Evolutionary conservation across 2,888 invertebrate genomes (phyloP).

Genomic region (Leptogaster cylindrica): DNA sequence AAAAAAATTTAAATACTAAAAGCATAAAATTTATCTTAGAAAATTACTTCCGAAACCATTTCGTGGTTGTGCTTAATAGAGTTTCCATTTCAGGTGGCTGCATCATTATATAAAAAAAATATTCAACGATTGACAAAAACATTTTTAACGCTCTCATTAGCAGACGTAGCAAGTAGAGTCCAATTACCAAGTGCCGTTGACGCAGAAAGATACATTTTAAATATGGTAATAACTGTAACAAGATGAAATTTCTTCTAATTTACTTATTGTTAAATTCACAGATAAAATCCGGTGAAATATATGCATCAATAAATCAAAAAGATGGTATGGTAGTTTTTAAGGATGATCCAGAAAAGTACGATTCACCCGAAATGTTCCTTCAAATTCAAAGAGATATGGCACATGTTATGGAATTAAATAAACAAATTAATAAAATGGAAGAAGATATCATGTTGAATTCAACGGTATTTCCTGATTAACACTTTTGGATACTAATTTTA

Average conservation of each 20-base stretch:
- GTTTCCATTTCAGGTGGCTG: slow-evolving; percentile 70
- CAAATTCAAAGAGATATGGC: slow-evolving; percentile 86
- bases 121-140: slow-evolving; percentile 93
- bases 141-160: slow-evolving; percentile 72
- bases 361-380: slow-evolving; percentile 85
- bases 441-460: slow-evolving; percentile 93
- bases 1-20: no score
- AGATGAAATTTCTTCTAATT: slow-evolving; percentile 14
- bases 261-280: slow-evolving; percentile 57
- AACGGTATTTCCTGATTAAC: slow-evolving; percentile 63
- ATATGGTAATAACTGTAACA: slow-evolving; percentile 77
- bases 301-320: slow-evolving; percentile 95
- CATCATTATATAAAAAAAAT: slow-evolving; percentile 92
- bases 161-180: slow-evolving; percentile 81
- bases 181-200: slow-evolving; percentile 83
- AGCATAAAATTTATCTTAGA: not conserved
- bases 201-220: slow-evolving; percentile 91
- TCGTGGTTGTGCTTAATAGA: no score
- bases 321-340: slow-evolving; percentile 98
- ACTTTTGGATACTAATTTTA: not conserved
- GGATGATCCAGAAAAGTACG: slow-evolving; percentile 94
- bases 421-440: slow-evolving; percentile 90
- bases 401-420: slow-evolving; percentile 85
- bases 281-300: slow-evolving; percentile 97
- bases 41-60: no score